phyloP scores from a whole-genome alignment of 2,797 vertebrate species.

The Dendrocincla tyrannina region DNA sequence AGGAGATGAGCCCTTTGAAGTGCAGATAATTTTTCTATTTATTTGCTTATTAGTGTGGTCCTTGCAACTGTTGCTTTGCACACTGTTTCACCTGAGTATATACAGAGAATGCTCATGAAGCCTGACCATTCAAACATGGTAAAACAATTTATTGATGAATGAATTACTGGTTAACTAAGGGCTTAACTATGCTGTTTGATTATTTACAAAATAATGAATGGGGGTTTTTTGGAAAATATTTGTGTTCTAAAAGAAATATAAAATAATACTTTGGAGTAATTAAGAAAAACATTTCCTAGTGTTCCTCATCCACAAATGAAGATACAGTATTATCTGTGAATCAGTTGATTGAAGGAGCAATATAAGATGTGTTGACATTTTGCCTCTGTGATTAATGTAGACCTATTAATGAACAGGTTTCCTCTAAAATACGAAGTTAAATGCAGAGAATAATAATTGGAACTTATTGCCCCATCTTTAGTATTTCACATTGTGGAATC shows the following conservation, averaged over 20 bases:
- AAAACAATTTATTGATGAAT: constrained; percentile 31
- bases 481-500: not conserved
- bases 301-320: not conserved
- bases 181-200: not conserved
- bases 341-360: not conserved
- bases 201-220: constrained; percentile 9
- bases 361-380: not conserved
- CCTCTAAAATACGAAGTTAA: not conserved
- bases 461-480: not conserved
- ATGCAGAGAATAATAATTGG: not conserved
- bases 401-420: not conserved
- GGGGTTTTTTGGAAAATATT: constrained; percentile 5
- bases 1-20: not conserved
- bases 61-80: not conserved
- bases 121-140: constrained; percentile 43
- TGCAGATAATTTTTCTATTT: not conserved
- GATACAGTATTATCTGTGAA: not conserved
- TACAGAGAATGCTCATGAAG: constrained; percentile 12
- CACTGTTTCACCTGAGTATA: not conserved
- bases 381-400: not conserved
- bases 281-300: not conserved
- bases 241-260: not conserved
- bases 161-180: constrained; percentile 27
- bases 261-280: not conserved
- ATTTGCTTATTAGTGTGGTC: not conserved